A percentile compares a stretch with the other conserved stretches of the same genome.
Evolutionary conservation across 2,797 vertebrate species (phyloP).

Genomic region (Macroramphosus scolopax): DNA sequence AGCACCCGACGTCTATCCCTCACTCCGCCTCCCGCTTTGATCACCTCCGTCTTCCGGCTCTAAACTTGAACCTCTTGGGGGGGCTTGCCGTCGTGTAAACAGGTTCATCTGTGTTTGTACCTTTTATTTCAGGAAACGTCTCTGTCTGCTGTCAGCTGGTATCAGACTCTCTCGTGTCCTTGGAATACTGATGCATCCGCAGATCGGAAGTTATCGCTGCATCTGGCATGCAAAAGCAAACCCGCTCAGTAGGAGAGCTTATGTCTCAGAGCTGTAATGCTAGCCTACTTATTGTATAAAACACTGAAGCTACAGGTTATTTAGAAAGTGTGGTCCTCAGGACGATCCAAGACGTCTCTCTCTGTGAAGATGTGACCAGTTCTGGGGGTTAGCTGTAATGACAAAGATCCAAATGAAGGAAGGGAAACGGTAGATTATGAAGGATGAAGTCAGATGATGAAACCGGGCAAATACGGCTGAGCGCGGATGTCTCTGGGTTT

Average conservation of each 20-base stretch:
- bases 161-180: constrained; percentile 22
- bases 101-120: constrained; percentile 17
- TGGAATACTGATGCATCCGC: constrained; percentile 53
- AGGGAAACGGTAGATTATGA: constrained; percentile 41
- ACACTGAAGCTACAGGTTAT: constrained; percentile 1
- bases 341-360: too few species aligned
- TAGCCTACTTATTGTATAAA: constrained; percentile 13
- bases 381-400: constrained; percentile 39
- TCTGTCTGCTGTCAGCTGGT: constrained; percentile 22
- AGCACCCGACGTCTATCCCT: constrained; percentile 20
- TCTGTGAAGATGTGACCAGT: too few species aligned
- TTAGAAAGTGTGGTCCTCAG: constrained; percentile 15
- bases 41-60: constrained; percentile 26
- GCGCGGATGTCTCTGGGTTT: constrained; percentile 22
- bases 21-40: constrained; percentile 15
- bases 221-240: constrained; percentile 34
- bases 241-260: constrained; percentile 24
- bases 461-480: constrained; percentile 28
- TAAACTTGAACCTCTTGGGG: constrained; percentile 26
- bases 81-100: constrained; percentile 49
- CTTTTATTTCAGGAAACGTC: too few species aligned
- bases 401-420: constrained; percentile 41
- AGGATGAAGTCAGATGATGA: constrained; percentile 50
- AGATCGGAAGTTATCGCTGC: constrained; percentile 40
- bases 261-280: constrained; percentile 12